These are phyloP conservation scores for Meleagris gallopavo DNA, from an alignment of 2,113 vertebrate genomes.

Conservation along the genomic window DNA sequence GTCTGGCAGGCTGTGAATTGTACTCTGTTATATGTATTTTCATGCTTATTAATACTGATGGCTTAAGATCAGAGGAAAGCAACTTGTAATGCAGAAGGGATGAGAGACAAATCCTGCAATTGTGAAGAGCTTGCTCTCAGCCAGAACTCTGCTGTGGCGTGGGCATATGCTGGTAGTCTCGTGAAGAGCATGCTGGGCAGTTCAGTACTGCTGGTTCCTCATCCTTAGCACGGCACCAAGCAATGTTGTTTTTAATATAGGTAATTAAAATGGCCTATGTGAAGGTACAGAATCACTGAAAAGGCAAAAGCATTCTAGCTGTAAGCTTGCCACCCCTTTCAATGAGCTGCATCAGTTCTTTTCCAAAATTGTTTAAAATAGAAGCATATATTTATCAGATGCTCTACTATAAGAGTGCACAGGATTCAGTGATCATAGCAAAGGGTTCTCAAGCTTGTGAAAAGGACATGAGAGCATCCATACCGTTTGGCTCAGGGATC, in stretches of 20 bases:
- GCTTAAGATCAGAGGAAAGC: background rate
- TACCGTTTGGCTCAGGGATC: background rate
- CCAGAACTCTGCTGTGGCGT: background rate
- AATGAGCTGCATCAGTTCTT: background rate
- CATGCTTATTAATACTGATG: background rate
- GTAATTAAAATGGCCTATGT: background rate
- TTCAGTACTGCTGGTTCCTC: background rate
- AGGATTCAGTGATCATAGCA: background rate
- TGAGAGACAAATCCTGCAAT: background rate
- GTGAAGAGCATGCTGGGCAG: accelerated
- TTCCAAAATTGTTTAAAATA: background rate
- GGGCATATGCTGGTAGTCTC: background rate
- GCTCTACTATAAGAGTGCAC: background rate
- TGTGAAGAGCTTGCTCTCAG: background rate
- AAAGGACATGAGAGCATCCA: background rate
- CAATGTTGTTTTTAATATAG: background rate
- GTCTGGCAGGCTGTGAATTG: background rate
- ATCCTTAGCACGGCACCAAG: background rate
- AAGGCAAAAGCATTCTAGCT: background rate
- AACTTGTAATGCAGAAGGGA: background rate
- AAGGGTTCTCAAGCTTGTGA: background rate
- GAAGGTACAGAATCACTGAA: background rate
- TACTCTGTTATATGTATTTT: background rate
- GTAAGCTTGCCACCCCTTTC: background rate
- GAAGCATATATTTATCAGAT: background rate